Evolutionary conservation across 2,797 vertebrate genomes (phyloP).

Genomic region (Channallabes apus): DNA sequence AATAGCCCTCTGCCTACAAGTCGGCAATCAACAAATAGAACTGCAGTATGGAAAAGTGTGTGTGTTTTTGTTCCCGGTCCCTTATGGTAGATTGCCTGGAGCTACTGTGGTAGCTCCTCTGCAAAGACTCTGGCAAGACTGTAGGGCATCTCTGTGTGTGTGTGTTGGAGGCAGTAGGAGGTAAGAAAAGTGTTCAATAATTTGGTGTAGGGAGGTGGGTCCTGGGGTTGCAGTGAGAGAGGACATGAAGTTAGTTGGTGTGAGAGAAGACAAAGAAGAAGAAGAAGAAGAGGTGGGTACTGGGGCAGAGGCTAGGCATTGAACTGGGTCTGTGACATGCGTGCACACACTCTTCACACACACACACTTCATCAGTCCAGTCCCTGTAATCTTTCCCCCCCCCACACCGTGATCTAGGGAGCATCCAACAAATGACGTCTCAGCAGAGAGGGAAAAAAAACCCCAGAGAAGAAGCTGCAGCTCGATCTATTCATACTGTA

Average conservation of each 20-base stretch:
- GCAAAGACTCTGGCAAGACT: not conserved
- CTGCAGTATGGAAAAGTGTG: not conserved
- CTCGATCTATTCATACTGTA: constrained; percentile 62
- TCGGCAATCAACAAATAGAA: not conserved
- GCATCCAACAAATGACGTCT: constrained; percentile 63
- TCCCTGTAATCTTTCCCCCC: constrained; percentile 65
- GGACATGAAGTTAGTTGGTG: no score
- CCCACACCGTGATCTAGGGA: constrained; percentile 63
- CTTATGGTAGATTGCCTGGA: not conserved
- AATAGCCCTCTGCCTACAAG: constrained; percentile 25
- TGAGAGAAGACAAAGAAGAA: no score
- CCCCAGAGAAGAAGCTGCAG: no score
- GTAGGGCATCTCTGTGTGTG: constrained; percentile 3
- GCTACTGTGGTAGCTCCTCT: constrained; percentile 10
- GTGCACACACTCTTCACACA: not conserved
- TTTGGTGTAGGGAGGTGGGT: constrained; percentile 56
- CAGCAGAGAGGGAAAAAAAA: no score
- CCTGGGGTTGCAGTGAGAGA: no score
- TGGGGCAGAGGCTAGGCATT: constrained; percentile 5
- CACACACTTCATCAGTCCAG: constrained; percentile 49
- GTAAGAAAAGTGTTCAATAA: constrained; percentile 66
- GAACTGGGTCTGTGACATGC: not conserved
- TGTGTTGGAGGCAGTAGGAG: constrained; percentile 59
- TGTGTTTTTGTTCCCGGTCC: not conserved
- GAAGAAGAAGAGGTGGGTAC: not conserved